These are phyloP conservation scores for Tanaodytes sp. DNA, from an alignment of 2,888 invertebrate species.

Conservation along the genomic window DNA sequence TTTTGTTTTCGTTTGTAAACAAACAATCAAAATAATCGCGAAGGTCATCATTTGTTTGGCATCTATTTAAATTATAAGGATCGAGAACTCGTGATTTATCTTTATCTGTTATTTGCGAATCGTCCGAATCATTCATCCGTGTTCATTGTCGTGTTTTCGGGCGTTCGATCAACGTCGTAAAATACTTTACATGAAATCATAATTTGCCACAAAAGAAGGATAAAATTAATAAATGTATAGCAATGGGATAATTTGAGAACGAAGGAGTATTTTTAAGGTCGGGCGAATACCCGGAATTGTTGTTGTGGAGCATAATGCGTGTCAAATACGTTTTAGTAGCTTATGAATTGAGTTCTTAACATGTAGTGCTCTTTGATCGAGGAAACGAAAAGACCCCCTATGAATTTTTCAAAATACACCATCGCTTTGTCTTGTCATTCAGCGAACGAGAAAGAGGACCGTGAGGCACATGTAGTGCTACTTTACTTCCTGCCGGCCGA, in stretches of 20 bases:
- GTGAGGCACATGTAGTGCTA: slow-evolving; percentile 48
- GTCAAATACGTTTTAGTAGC: slow-evolving; percentile 41
- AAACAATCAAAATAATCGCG: no score
- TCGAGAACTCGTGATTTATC: no score
- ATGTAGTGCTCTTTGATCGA: slow-evolving; percentile 29
- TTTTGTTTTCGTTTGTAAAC: no score
- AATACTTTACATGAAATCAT: slow-evolving; percentile 33
- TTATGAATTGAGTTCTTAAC: slow-evolving; percentile 45
- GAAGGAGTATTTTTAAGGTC: slow-evolving; percentile 29
- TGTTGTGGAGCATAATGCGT: slow-evolving; percentile 38
- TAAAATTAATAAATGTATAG: slow-evolving; percentile 46
- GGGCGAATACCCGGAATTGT: slow-evolving; percentile 33
- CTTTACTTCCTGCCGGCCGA: slow-evolving; percentile 56
- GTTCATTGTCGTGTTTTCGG: slow-evolving; percentile 26
- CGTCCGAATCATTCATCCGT: slow-evolving; percentile 37
- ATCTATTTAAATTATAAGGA: no score
- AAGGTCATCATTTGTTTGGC: no score
- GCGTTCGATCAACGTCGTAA: slow-evolving; percentile 33
- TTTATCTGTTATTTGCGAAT: slow-evolving; percentile 1
- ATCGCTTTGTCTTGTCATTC: slow-evolving; percentile 40
- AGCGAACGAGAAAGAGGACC: slow-evolving; percentile 1
- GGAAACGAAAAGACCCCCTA: slow-evolving; percentile 38
- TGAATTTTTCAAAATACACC: slow-evolving; percentile 39
- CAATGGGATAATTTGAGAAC: slow-evolving; percentile 34
- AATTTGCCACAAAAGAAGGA: slow-evolving; percentile 42